Conservation (phyloP, 2,113 vertebrate genomes). For the Cervus canadensis region DNA sequence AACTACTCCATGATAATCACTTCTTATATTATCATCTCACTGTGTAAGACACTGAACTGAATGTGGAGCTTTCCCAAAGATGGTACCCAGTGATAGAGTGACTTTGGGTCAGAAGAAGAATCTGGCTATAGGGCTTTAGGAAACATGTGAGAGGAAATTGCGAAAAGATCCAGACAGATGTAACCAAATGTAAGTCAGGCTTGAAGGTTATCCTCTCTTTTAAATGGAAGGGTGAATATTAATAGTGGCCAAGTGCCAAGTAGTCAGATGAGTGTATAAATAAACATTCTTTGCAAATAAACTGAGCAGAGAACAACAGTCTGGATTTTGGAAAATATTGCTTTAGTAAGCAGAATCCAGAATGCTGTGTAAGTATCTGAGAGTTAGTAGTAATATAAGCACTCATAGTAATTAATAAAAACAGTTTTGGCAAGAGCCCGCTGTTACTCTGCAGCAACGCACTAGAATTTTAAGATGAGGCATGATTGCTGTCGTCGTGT, state of each 20-base stretch:
- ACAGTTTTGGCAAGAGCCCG: background rate
- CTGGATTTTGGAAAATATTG: background rate
- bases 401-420: background rate
- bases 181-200: background rate
- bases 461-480: background rate
- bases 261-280: conserved; percentile 11
- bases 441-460: background rate
- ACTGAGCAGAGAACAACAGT: background rate
- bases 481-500: background rate
- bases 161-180: background rate
- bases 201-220: background rate
- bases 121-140: background rate
- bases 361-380: background rate
- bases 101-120: background rate
- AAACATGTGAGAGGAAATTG: background rate
- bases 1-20: background rate
- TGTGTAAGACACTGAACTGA: background rate
- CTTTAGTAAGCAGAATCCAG: background rate
- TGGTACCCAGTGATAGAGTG: background rate
- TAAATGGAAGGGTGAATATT: background rate
- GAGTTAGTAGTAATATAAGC: background rate
- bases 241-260: background rate
- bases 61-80: background rate
- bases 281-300: conserved; percentile 4
- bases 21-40: background rate